Evolutionary conservation across 2,888 invertebrate species (phyloP).

Genomic region (Drosophila buzzatii): DNA sequence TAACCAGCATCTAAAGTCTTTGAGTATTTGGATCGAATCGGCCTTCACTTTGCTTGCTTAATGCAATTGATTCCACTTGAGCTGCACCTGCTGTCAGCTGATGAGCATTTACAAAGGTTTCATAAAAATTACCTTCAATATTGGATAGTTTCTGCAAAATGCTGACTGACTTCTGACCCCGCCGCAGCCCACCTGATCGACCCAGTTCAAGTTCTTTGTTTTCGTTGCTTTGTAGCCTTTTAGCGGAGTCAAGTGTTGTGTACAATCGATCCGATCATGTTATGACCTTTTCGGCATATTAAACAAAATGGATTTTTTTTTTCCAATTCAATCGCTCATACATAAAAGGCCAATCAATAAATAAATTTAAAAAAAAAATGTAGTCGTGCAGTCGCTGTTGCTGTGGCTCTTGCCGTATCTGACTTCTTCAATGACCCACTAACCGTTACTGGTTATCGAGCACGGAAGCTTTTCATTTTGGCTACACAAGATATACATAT

Average conservation of each 20-base stretch:
- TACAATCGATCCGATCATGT: conserved; percentile 30
- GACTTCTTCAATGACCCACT: conserved; percentile 67
- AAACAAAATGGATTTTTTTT: conserved; percentile 41
- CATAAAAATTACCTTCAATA: neutral
- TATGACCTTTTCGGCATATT: conserved; percentile 53
- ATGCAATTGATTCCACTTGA: neutral
- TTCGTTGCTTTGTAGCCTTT: conserved; percentile 8
- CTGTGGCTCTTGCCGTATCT: conserved; percentile 15
- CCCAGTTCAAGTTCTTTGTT: conserved; percentile 24
- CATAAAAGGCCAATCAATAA: conserved; percentile 52
- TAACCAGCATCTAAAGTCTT: neutral
- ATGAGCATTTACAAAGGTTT: conserved; percentile 1
- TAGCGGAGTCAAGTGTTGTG: conserved; percentile 41
- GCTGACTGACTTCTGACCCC: conserved; percentile 31
- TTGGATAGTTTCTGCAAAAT: conserved; percentile 2
- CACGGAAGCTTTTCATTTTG: conserved; percentile 33
- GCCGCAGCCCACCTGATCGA: conserved; percentile 14
- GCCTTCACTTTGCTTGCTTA: neutral
- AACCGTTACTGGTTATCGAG: conserved; percentile 30
- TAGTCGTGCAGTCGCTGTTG: conserved; percentile 40
- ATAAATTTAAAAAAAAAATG: conserved; percentile 10
- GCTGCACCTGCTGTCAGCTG: conserved; percentile 3
- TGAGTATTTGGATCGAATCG: neutral
- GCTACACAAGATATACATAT: neutral
- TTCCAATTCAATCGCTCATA: conserved; percentile 31